Conservation (phyloP, 2,113 vertebrate species). For the Lucifuga dentata region DNA sequence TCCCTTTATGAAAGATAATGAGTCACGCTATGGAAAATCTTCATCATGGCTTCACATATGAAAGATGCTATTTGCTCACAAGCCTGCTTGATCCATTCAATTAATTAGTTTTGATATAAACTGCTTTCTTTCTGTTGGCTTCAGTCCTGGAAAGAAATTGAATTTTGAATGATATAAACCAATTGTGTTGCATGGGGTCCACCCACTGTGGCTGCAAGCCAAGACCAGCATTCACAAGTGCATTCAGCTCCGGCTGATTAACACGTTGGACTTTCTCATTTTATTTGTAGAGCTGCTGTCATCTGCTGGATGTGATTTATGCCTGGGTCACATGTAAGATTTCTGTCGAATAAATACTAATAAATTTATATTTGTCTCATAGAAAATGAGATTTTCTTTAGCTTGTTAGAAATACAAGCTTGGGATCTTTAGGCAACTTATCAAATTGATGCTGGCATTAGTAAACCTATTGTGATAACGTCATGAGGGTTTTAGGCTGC, state of each 20-base stretch:
- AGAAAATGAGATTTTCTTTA: not conserved
- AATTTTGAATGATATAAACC: slow-evolving; percentile 82
- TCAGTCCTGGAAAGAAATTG: slow-evolving; percentile 80
- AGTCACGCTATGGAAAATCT: slow-evolving; percentile 60
- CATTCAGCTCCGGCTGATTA: slow-evolving; percentile 45
- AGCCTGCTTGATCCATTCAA: slow-evolving; percentile 73
- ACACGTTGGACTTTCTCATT: slow-evolving; percentile 36
- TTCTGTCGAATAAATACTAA: slow-evolving; percentile 15
- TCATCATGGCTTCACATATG: slow-evolving; percentile 60
- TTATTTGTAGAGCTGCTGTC: slow-evolving; percentile 56
- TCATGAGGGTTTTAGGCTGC: slow-evolving; percentile 3
- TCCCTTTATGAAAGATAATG: slow-evolving; percentile 42
- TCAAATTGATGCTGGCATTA: not conserved
- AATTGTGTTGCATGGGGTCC: slow-evolving; percentile 68
- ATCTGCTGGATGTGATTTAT: slow-evolving; percentile 47
- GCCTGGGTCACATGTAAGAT: slow-evolving; percentile 8
- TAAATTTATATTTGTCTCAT: slow-evolving; percentile 14
- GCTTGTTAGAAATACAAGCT: slow-evolving; percentile 21
- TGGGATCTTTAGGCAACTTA: slow-evolving; percentile 4
- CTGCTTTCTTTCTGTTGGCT: slow-evolving; percentile 76
- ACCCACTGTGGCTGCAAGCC: slow-evolving; percentile 54
- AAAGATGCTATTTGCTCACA: slow-evolving; percentile 63
- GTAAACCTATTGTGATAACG: slow-evolving; percentile 13
- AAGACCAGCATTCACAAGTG: slow-evolving; percentile 50
- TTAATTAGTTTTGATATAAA: slow-evolving; percentile 83